These are phyloP conservation scores for Ranitomeya imitator DNA, from an alignment of 2,113 vertebrate genomes.

Conservation along the genomic window DNA sequence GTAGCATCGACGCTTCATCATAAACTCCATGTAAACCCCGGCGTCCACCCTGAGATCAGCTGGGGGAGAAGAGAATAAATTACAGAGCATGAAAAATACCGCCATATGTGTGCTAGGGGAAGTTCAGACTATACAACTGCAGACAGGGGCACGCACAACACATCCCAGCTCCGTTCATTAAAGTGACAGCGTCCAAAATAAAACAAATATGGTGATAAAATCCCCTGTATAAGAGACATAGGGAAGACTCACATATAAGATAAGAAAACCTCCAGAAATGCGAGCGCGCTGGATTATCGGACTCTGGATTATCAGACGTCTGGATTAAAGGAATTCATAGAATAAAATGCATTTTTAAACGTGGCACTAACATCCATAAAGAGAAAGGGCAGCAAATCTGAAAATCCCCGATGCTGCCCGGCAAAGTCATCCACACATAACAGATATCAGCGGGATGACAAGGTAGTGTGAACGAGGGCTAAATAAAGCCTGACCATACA, in stretches of 20 bases:
- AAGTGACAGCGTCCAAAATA: too few relatives aligned
- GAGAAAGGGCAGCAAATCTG: not conserved
- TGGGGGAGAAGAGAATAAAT: not conserved
- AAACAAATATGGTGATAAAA: too few relatives aligned
- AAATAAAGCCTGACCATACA: not conserved
- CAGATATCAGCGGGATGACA: not conserved
- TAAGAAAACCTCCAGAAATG: not conserved
- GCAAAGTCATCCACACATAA: not conserved
- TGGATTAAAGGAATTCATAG: not conserved
- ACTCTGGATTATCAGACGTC: too few relatives aligned
- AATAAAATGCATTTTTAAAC: too few relatives aligned
- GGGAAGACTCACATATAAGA: not conserved
- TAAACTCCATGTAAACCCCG: slow-evolving; percentile 87
- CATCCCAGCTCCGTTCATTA: too few relatives aligned
- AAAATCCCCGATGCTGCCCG: too few relatives aligned
- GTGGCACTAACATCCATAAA: too few relatives aligned
- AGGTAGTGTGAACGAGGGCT: not conserved
- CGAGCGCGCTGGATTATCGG: not conserved
- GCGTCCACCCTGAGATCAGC: slow-evolving; percentile 70
- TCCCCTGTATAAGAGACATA: too few relatives aligned
- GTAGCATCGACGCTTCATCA: slow-evolving; percentile 90
- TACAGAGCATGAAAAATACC: not conserved
- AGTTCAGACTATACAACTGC: too few relatives aligned
- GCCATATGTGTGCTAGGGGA: too few relatives aligned
- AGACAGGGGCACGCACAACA: too few relatives aligned